Base-by-base conservation (phyloP, 2,797 vertebrate species). In the Aplochiton taeniatus region DNA sequence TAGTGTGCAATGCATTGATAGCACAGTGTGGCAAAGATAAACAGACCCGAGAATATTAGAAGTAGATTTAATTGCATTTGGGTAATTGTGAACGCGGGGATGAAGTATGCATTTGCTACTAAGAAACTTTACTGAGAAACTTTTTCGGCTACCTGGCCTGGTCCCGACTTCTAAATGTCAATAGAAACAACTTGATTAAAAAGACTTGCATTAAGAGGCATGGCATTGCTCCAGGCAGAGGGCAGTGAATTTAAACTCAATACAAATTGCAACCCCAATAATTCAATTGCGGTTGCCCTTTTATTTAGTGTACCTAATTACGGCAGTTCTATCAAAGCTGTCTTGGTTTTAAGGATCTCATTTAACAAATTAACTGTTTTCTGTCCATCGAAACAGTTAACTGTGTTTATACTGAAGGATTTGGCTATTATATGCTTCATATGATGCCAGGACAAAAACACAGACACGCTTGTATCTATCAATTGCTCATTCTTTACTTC, bases 211-310 rank as follows among this genome's bases (percentile, higher is more conserved):
- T 87, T 84, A 72, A 81, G 78, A 84, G 64, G 62, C 78, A 78
- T 73, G 76, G 79, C 70, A 79, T 81, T 70, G 76, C 82, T 80
- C 79, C 68, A 69, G 67, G 64, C 81, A 78, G 72, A 84, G 78
- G 69, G 74, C 77, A 79, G 69, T 74, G 72, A 53, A 77, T 85
- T 75, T 80, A 67, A 82, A 86, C 79, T 83, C 56, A 45, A 61
- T 73, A 84, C 74, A 87, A 84, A 90, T 88, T 68, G 62, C 76
- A 73, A 17, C 51, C 78, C 84, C 63, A 85, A 76, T 86, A 84
- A 83, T 85, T 87, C 58, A 83, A 81, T 84, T 79, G 69, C 54
- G 51, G 68, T 55, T 86, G 70, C 60, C 76, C 69, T 83, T 90
- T 85, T 80, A 79, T 79, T 85, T 75, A 75, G 63, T 61, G 16